Evolutionary conservation across 1,140 invertebrate species (phyloP), one percentile per base, ranked within the genome.

Genomic region (Heliconius congener): DNA sequence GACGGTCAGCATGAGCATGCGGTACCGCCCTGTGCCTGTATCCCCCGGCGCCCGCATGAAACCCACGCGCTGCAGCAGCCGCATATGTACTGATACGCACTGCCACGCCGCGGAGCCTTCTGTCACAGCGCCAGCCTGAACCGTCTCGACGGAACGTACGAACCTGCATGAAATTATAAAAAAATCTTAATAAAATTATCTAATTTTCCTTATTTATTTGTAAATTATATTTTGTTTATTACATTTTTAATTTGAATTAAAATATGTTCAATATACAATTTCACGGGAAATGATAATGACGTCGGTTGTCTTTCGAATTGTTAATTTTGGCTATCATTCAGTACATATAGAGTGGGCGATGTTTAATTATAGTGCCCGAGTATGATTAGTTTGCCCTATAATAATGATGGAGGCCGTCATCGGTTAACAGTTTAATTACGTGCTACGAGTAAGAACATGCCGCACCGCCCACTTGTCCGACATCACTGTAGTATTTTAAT

Each of bases 1-100:
- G 42, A 82, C 30, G 1, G 77, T 76, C 34, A 92, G 84, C n/a
- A 87, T 84, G 19, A 85, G 46, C 4, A 71, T 11, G 76, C 91
- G 86, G 84, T 93, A 93, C 8, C 70, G 37, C 19, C 66, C 71
- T 80, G 87, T 60, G 1, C n/a, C 19, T 73, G 3, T 18, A 23
- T 39, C 52, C 57, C 70, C 46, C 50, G 19, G 37, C 60, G 23
- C 11, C 60, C 13, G 73, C 55, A 82, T 78, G 84, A 83, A 87
- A 2, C 83, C 86, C 50, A 75, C 86, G 57, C 55, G 50, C 34
- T 77, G 79, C 50, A 88, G 71, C 23, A 84, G 50, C 8, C 77
- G 76, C 70, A 71, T 60, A 55, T 87, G 88, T 66, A 81, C 79
- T 30, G 74, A 73, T 8, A 85, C 82, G 42, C 82, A 82, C 30